These are phyloP conservation scores for Dunckerocampus dactyliophorus DNA, from an alignment of 2,113 vertebrate genomes.

Conservation along the genomic window DNA sequence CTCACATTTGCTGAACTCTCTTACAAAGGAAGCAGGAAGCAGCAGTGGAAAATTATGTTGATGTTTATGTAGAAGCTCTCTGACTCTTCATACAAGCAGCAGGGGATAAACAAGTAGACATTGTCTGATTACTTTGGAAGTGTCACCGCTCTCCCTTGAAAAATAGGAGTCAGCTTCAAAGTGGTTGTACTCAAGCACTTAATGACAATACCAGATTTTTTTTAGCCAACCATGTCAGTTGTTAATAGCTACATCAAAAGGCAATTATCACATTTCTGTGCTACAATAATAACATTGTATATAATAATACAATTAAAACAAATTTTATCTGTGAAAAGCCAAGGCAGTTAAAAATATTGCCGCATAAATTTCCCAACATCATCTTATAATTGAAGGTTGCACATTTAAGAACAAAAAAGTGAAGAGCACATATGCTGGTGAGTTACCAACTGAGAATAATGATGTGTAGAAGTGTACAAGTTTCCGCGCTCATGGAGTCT, in stretches of 20 bases:
- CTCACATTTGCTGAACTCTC: background rate
- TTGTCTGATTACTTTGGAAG: conserved; percentile 43
- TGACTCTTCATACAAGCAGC: conserved; percentile 18
- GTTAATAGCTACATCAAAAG: background rate
- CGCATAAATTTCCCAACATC: too few species aligned
- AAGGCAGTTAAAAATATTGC: too few species aligned
- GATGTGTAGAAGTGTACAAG: too few species aligned
- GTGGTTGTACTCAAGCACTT: conserved; percentile 2
- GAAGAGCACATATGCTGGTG: too few species aligned
- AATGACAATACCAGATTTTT: conserved; percentile 15
- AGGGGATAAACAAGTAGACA: conserved; percentile 48
- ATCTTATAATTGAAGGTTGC: too few species aligned
- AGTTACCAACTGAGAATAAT: too few species aligned
- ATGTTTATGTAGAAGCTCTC: conserved; percentile 2
- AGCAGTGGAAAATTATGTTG: conserved; percentile 5
- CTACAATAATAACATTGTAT: background rate
- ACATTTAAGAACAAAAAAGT: too few species aligned
- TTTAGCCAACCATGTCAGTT: conserved; percentile 7
- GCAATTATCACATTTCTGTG: background rate
- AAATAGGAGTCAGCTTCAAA: conserved; percentile 17
- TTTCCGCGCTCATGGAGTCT: too few species aligned
- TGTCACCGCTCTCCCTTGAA: conserved; percentile 35
- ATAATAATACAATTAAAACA: background rate
- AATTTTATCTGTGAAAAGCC: too few species aligned
- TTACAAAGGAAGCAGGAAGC: background rate